phyloP scores from a whole-genome alignment of 2,113 vertebrate species.

The Pteronura brasiliensis region DNA sequence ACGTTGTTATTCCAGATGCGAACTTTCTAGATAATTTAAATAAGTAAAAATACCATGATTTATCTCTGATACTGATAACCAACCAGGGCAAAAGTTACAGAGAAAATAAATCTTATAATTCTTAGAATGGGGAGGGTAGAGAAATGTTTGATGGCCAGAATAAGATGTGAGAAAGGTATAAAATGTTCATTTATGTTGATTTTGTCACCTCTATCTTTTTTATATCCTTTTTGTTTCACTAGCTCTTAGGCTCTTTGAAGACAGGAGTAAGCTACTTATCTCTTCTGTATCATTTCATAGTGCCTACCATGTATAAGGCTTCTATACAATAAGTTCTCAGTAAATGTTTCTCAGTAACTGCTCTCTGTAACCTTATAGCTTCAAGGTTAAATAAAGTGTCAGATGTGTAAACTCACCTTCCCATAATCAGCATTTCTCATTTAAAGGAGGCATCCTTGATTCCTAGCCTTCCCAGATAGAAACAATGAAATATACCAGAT shows the following conservation, averaged over 20 bases:
- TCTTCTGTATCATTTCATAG: not conserved
- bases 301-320: not conserved
- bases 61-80: not conserved
- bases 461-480: not conserved
- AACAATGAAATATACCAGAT: not conserved
- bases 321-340: not conserved
- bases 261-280: not conserved
- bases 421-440: not conserved
- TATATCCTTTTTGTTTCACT: not conserved
- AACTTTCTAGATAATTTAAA: slow-evolving; percentile 12
- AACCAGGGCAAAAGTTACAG: not conserved
- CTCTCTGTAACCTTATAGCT: not conserved
- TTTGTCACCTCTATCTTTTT: not conserved
- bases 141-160: not conserved
- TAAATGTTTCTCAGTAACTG: not conserved
- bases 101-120: slow-evolving; percentile 33
- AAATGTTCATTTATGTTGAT: not conserved
- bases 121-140: slow-evolving; percentile 30
- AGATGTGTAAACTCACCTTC: not conserved
- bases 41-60: not conserved
- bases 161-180: not conserved
- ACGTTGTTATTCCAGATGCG: not conserved
- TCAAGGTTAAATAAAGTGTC: not conserved
- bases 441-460: not conserved
- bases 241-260: not conserved